A percentile compares a stretch with the other conserved stretches of the same genome.
Conservation (phyloP, 2,888 invertebrate species). For the Endotricha flammealis region DNA sequence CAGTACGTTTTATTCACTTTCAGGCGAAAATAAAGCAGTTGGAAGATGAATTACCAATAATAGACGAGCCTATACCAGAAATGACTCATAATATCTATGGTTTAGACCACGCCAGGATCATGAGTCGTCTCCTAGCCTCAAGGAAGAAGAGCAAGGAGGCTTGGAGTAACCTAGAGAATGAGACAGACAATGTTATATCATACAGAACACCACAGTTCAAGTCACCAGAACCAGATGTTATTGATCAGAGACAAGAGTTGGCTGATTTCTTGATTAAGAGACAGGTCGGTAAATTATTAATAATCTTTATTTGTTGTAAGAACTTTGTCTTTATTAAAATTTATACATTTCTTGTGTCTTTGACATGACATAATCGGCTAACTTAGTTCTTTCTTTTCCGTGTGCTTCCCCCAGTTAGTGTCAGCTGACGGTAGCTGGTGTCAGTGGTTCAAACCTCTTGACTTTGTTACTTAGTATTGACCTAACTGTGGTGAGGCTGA, state of each 20-base stretch:
- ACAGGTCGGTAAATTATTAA: slow-evolving; percentile 59
- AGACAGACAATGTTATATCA: slow-evolving; percentile 46
- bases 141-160: slow-evolving; percentile 75
- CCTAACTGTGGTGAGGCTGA: no score
- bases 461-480: no score
- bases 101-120: slow-evolving; percentile 81
- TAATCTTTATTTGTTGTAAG: no score
- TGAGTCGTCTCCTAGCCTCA: slow-evolving; percentile 73
- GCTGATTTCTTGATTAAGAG: slow-evolving; percentile 75
- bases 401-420: no score
- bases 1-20: slow-evolving; percentile 16
- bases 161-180: slow-evolving; percentile 54
- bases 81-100: slow-evolving; percentile 86
- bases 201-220: slow-evolving; percentile 35
- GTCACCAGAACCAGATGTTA: slow-evolving; percentile 29
- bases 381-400: no score
- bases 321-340: no score
- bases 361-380: no score
- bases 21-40: slow-evolving; percentile 63
- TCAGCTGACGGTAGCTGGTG: no score
- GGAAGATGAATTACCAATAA: slow-evolving; percentile 46
- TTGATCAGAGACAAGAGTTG: slow-evolving; percentile 67
- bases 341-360: no score
- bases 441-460: no score
- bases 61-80: slow-evolving; percentile 75